Evolutionary conservation across 1,140 invertebrate genomes (phyloP), one percentile per base, ranked within the genome.

Genomic region (Lethrus apterus): DNA sequence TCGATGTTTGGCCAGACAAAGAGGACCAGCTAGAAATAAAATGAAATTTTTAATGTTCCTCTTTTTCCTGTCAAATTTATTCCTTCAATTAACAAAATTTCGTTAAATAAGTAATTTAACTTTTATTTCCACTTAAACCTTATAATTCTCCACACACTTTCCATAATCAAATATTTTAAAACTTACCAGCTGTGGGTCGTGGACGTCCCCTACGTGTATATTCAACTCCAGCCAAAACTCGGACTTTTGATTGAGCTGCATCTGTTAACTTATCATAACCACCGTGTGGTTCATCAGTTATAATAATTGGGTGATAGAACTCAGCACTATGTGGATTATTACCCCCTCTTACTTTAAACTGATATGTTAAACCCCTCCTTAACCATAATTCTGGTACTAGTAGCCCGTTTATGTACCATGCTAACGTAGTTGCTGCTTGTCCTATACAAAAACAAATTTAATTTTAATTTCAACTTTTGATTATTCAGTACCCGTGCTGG

Each of bases 281-380:
- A 30, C 89, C 89, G 52, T 81, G 77, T 1, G 83, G 78, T 61
- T 92, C 89, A 59, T 88, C 83, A 2, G 91, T 92, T 46, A 97
- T 86, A 33, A 96, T 89, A 23, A 97, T 70, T 4, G 93, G 93
- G 74, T 97, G 92, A 69, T 95, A 95, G 59, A 80, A 77, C 34
- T 86, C 79, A 0, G 88, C 72, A 50, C 86, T 90, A 60, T 93
- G 86, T 2, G 89, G 89, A 71, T 94, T 89, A 59, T 92, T 91
- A 1, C 91, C 91, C 20, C 90, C 91, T 46, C 79, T 75, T 17
- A 92, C 81, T 46, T 73, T 75, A 56, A 94, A 92, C 8, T 75
- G 80, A 69, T 96, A 96, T 0, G 80, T 86, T 8, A 90, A 70
- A 8, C 89, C 89, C 38, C 93, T 69, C 52, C 88, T 80, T 33